These are phyloP conservation scores for Lampris incognitus DNA, from an alignment of 2,113 vertebrate species.

Conservation along the genomic window DNA sequence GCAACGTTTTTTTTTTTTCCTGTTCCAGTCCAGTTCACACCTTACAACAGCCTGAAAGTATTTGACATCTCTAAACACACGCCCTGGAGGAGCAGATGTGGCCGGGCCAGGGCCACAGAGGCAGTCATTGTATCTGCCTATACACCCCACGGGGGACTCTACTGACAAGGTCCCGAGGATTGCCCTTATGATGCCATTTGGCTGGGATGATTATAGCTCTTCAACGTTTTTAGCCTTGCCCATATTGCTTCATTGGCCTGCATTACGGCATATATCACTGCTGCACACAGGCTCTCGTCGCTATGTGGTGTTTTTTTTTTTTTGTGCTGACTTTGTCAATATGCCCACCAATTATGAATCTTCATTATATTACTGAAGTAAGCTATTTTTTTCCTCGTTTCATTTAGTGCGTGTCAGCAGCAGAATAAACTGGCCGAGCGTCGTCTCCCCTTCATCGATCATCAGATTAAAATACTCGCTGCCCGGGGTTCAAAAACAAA, in stretches of 20 bases:
- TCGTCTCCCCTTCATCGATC: constrained; percentile 55
- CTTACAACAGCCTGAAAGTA: constrained; percentile 80
- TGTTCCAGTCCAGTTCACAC: constrained; percentile 82
- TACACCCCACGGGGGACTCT: constrained; percentile 40
- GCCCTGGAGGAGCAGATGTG: constrained; percentile 76
- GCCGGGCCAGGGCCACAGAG: constrained; percentile 63
- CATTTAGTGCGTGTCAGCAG: no score
- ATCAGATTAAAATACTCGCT: constrained; percentile 45
- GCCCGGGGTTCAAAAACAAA: constrained; percentile 45
- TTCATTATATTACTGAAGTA: no score
- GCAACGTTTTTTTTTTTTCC: constrained; percentile 61
- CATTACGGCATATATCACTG: neutral
- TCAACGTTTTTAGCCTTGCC: constrained; percentile 25
- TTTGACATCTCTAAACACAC: constrained; percentile 81
- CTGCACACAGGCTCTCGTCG: constrained; percentile 8
- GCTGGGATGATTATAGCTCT: constrained; percentile 46
- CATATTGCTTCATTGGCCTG: neutral
- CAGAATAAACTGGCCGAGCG: constrained; percentile 11
- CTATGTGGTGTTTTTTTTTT: constrained; percentile 15
- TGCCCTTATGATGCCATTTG: constrained; percentile 55
- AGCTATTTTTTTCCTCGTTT: neutral
- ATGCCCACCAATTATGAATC: no score
- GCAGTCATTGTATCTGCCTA: constrained; percentile 72
- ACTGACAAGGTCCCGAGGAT: constrained; percentile 60
- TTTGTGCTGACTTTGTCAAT: no score